Conservation (phyloP, 2,888 invertebrate species). For the Caenorhabditis sp. region DNA sequence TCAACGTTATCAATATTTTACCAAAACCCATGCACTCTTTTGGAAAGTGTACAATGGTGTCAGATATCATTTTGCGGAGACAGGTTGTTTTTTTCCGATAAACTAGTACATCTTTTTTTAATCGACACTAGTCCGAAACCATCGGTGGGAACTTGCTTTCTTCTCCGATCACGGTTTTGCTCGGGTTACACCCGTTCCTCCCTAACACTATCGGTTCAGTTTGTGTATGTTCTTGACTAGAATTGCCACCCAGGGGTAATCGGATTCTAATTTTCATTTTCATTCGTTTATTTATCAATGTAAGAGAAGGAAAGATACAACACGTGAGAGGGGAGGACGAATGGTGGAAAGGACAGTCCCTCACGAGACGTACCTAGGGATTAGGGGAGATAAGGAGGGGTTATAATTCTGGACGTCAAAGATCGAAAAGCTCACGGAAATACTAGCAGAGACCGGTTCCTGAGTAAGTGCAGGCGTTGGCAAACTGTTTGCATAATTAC, state of each 20-base stretch:
- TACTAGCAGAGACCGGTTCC: slow-evolving; percentile 2
- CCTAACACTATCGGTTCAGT: not conserved
- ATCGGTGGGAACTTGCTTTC: too few species aligned
- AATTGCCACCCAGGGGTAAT: slow-evolving; percentile 14
- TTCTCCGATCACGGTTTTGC: not conserved
- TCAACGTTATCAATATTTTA: not conserved
- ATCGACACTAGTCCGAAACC: too few species aligned
- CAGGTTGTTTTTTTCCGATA: not conserved
- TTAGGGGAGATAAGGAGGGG: too few species aligned
- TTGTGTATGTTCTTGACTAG: not conserved
- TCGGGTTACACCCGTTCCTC: not conserved
- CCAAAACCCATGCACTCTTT: not conserved
- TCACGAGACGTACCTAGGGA: too few species aligned
- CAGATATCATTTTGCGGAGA: not conserved
- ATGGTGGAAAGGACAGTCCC: too few species aligned
- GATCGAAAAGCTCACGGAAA: slow-evolving; percentile 13
- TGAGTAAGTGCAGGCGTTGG: not conserved
- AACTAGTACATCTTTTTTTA: not conserved
- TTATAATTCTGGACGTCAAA: slow-evolving; percentile 43
- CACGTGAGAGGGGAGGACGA: too few species aligned
- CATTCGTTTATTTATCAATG: too few species aligned
- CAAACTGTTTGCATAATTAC: slow-evolving; percentile 44
- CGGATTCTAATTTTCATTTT: slow-evolving; percentile 6
- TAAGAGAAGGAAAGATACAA: too few species aligned
- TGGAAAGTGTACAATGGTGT: not conserved